A percentile compares a stretch with the other conserved stretches of the same genome.
Evolutionary conservation across 2,797 vertebrate species (phyloP).

Genomic region (Vipera latastei): DNA sequence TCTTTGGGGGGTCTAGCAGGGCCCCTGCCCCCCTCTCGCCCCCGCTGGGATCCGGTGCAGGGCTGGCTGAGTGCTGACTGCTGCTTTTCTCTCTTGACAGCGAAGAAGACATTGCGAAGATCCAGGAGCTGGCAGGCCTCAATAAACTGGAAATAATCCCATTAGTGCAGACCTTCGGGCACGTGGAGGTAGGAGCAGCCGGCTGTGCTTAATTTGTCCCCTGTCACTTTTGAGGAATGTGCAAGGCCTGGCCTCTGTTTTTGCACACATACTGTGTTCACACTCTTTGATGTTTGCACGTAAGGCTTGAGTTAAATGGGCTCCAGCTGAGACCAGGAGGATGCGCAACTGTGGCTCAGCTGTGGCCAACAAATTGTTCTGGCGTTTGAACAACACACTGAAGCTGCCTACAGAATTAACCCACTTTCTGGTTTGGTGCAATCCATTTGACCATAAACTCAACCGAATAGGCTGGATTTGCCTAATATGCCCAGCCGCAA

Average conservation of each 20-base stretch:
- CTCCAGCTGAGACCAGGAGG: not conserved
- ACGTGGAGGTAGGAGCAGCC: conserved; percentile 70
- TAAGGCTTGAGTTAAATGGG: not conserved
- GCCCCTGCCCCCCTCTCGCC: not conserved
- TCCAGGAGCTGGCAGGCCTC: conserved; percentile 67
- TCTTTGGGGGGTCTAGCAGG: not conserved
- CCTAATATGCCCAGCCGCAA: not conserved
- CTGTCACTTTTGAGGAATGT: not conserved
- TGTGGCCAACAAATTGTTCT: not conserved
- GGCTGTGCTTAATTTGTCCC: not conserved
- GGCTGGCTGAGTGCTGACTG: no score
- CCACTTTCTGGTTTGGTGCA: not conserved
- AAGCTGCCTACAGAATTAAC: not conserved
- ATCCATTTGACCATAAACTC: not conserved
- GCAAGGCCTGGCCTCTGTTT: not conserved
- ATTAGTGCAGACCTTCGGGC: conserved; percentile 79
- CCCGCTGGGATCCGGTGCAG: no score
- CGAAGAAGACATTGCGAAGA: conserved; percentile 67
- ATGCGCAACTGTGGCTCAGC: not conserved
- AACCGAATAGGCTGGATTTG: not conserved
- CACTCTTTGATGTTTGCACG: not conserved
- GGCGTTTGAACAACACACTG: not conserved
- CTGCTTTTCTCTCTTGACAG: conserved; percentile 55
- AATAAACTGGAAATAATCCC: conserved; percentile 76
- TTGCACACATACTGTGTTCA: not conserved